Base-by-base conservation (phyloP, 2,797 vertebrate species). In the Fistularia commersonii region DNA sequence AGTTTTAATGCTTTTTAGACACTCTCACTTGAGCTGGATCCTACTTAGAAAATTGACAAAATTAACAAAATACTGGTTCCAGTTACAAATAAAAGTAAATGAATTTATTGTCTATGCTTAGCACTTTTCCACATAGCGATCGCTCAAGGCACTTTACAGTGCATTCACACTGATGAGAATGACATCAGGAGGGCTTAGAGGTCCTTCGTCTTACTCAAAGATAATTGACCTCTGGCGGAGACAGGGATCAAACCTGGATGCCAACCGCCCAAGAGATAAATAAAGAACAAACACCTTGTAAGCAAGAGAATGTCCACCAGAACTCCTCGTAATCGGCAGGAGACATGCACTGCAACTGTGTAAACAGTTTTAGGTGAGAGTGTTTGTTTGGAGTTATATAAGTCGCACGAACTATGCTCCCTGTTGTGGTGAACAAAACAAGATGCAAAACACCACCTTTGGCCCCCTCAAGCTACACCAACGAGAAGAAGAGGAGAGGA, bases 1-100 rank as follows among this genome's bases (percentile, higher is more conserved):
- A 50, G 8, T 45, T 57, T 53, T n/a, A 51, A 33, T 54, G 34
- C 36, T n/a, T 52, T 39, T 57, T 12, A 57, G 31, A 61, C 32
- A 45, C 53, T 7, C 32, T 55, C 34, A 61, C 46, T 58, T 15
- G 6, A 40, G 15, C 38, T 69, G 57, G 47, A 54, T 10, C 32
- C 2, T 32, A 9, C 8, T 61, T 58, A 64, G 10, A 65, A 56
- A 65, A 66, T 54, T 58, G 48, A 72, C 32, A 32, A n/a, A 47
- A 61, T 57, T n/a, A 33, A 15, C 14, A 51, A 2, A 45, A 46
- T 8, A 57, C 50, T 39, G 35, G 6, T 11, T n/a, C 13, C 11
- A 2, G 7, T 8, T 36, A 36, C 35, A 36, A 10, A 23, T 23
- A 23, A 23, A 23, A 23, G 23, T 23, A 23, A 23, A 23, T 23